Percentiles rank a stretch among this genome's conserved stretches.
Conservation (phyloP, 1,140 invertebrate genomes). For the Notospermus geniculatus region DNA sequence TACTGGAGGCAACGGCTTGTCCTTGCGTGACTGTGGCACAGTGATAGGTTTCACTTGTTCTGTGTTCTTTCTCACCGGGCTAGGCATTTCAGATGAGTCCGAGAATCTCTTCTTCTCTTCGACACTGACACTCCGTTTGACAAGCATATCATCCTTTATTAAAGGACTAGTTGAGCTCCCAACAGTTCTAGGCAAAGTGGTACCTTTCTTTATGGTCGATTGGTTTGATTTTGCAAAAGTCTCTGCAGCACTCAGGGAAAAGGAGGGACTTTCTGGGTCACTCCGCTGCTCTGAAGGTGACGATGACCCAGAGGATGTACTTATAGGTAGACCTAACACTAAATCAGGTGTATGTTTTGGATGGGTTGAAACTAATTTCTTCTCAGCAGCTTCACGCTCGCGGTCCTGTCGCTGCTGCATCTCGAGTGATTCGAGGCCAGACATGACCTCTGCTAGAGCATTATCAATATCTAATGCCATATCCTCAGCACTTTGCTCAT, state of each 20-base stretch:
- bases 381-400: constrained; percentile 48
- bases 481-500: constrained; percentile 37
- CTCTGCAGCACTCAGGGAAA: constrained; percentile 42
- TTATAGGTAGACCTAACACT: constrained; percentile 77
- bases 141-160: not conserved
- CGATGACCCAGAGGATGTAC: constrained; percentile 22
- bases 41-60: not conserved
- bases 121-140: not conserved
- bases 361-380: constrained; percentile 44
- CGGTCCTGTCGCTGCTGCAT: constrained; percentile 45
- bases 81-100: not conserved
- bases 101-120: not conserved
- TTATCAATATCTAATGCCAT: constrained; percentile 48
- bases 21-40: not conserved
- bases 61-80: not conserved
- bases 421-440: constrained; percentile 45
- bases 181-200: constrained; percentile 34
- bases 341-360: constrained; percentile 77
- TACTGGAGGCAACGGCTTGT: no score
- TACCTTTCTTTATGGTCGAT: constrained; percentile 75
- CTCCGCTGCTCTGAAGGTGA: constrained; percentile 31
- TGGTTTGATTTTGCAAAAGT: constrained; percentile 63
- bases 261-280: constrained; percentile 37
- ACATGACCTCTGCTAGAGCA: constrained; percentile 51
- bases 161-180: no score